Percentiles rank a stretch among this genome's conserved stretches.
Conservation (phyloP, 2,888 invertebrate genomes). For the Parascotia fuliginaria region DNA sequence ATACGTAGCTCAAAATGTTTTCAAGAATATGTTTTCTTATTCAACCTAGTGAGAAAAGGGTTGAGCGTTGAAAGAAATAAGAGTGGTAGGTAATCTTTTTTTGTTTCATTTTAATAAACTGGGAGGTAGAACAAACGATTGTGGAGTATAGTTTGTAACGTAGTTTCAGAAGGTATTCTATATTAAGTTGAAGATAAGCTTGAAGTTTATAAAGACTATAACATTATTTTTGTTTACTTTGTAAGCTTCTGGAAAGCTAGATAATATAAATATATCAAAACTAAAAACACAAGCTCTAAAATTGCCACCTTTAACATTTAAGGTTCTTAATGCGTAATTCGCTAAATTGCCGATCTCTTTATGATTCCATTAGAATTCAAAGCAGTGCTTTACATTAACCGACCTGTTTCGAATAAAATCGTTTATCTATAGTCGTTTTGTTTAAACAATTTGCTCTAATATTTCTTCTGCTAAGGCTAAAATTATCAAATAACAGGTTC, state of each 20-base stretch:
- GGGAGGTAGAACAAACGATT: slow-evolving; percentile 4
- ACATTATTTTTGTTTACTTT: background rate
- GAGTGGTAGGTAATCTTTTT: slow-evolving; percentile 14
- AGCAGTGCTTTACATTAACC: slow-evolving; percentile 4
- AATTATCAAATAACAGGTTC: background rate
- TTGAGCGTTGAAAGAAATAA: slow-evolving; percentile 23
- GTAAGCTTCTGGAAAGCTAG: background rate
- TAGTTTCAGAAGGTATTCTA: background rate
- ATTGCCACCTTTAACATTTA: background rate
- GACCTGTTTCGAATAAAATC: background rate
- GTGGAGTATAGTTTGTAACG: slow-evolving; percentile 2
- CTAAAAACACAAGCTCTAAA: too few species aligned
- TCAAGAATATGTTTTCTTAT: slow-evolving; percentile 25
- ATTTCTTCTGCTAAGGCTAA: background rate
- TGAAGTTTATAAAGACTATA: slow-evolving; percentile 4
- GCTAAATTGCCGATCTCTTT: slow-evolving; percentile 2
- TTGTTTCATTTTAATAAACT: slow-evolving; percentile 33
- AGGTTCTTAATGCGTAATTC: background rate
- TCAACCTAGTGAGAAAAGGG: slow-evolving; percentile 31
- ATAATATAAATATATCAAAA: too few species aligned
- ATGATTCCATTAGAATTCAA: slow-evolving; percentile 7
- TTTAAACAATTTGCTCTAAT: background rate
- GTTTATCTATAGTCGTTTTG: background rate
- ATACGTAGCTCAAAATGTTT: slow-evolving; percentile 29
- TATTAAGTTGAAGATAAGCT: background rate